Evolutionary conservation across 2,113 vertebrate genomes (phyloP), one percentile per base, ranked within the genome.

Genomic region (Platysternon megacephalum): DNA sequence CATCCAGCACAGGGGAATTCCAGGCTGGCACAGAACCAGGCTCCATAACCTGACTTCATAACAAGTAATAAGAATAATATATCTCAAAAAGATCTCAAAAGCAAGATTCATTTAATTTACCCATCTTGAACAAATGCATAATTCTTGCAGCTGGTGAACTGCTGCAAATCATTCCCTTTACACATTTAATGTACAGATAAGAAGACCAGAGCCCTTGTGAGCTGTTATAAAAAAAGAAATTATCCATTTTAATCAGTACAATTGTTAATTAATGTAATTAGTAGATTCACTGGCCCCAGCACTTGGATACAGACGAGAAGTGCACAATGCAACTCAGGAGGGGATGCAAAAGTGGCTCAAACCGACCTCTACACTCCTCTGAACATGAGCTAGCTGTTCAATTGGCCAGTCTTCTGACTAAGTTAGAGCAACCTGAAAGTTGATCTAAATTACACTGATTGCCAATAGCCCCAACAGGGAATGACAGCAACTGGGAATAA

Each of bases 211-310:
- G 46, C 29, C 44, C 32, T 0, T 0, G 4, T 55, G 39, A 79
- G n/a, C 72, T 92, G 56, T 9, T 55, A 89, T 24, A n/a, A 83
- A 91, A 89, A 68, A 61, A 26, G 24, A 89, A 74, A 28, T 46
- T 65, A 53, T 93, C 81, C 87, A 42, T 85, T 74, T 91, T 46
- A 84, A 49, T 81, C 48, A 82, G 5, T 76, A 84, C 46, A 39
- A 49, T 12, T 24, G 79, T 87, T 84, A 94, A 72, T 46, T 87
- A 90, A 90, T 49, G 42, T 32, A 76, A 82, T 93, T 82, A 86
- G 28, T 84, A 19, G 24, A 51, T 39, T 74, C n/a, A 39, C 28
- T 49, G 76, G 44, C 29, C 84, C 53, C 42, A 79, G 42, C 22
- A 44, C 10, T 46, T 55, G 39, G 21, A 78, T 16, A 11, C 17